A percentile compares a stretch with the other conserved stretches of the same genome.
phyloP scores from a whole-genome alignment of 2,888 invertebrate species.

The Saturnia japonica region DNA sequence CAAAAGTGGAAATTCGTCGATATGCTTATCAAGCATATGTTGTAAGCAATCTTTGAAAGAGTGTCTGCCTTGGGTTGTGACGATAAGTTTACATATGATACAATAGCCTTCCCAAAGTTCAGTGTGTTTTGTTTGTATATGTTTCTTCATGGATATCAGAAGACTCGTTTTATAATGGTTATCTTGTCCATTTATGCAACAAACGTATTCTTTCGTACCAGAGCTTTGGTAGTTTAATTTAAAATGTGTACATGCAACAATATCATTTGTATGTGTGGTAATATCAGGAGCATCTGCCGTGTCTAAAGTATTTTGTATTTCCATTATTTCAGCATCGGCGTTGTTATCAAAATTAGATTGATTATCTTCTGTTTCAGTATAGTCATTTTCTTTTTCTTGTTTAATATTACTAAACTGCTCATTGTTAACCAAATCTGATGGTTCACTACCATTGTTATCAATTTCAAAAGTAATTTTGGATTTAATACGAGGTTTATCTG shows the following conservation, averaged over 20 bases:
- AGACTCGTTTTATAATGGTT: slow-evolving; percentile 66
- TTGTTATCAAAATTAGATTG: slow-evolving; percentile 16
- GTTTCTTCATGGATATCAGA: slow-evolving; percentile 72
- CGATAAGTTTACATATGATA: slow-evolving; percentile 71
- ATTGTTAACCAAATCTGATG: slow-evolving; percentile 5
- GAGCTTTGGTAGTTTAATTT: slow-evolving; percentile 52
- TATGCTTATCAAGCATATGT: slow-evolving; percentile 70
- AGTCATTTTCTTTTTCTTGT: slow-evolving; percentile 15
- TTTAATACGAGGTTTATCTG: slow-evolving; percentile 34
- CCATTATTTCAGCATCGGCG: slow-evolving; percentile 19
- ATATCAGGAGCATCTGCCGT: background rate
- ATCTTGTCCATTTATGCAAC: slow-evolving; percentile 64
- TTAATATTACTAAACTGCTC: slow-evolving; percentile 16
- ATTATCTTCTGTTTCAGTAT: slow-evolving; percentile 19
- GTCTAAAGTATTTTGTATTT: slow-evolving; percentile 4
- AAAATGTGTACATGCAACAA: slow-evolving; percentile 60
- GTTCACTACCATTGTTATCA: slow-evolving; percentile 38
- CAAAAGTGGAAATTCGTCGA: slow-evolving; percentile 64
- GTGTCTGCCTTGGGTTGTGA: slow-evolving; percentile 62
- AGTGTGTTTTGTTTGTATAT: slow-evolving; percentile 64
- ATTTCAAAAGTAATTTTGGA: slow-evolving; percentile 66
- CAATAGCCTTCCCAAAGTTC: slow-evolving; percentile 83
- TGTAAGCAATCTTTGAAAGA: slow-evolving; percentile 65
- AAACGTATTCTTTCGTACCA: slow-evolving; percentile 66
- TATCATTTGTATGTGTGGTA: slow-evolving; percentile 33